A percentile compares a stretch with the other conserved stretches of the same genome.
phyloP scores from a whole-genome alignment of 2,888 invertebrate genomes.

The Ectemnius continuus region DNA sequence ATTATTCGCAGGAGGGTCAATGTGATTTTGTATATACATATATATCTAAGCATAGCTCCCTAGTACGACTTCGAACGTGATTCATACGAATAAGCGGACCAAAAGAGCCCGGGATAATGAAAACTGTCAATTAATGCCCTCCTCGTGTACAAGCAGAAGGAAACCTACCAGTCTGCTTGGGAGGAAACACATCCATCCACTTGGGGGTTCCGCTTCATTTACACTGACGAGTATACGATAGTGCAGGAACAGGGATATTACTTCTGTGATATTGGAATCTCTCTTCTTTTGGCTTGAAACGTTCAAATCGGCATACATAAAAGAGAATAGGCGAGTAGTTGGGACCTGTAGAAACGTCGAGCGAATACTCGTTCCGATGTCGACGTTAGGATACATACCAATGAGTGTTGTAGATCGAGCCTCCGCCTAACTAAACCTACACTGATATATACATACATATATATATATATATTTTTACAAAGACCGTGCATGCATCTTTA shows the following conservation, averaged over 20 bases:
- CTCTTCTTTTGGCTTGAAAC: conserved; percentile 23
- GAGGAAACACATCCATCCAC: conserved; percentile 34
- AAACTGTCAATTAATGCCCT: conserved; percentile 53
- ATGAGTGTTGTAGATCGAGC: conserved; percentile 17
- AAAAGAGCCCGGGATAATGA: conserved; percentile 37
- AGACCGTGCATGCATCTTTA: conserved; percentile 42
- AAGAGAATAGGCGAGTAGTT: too few species aligned
- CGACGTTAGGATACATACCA: conserved; percentile 26
- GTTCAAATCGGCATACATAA: too few species aligned
- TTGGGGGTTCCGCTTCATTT: conserved; percentile 36
- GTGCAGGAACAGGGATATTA: conserved; percentile 46
- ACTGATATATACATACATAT: conserved; percentile 46
- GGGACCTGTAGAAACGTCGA: background rate
- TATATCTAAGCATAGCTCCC: conserved; percentile 57
- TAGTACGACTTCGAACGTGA: conserved; percentile 41
- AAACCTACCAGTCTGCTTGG: conserved; percentile 22
- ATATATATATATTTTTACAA: conserved; percentile 55
- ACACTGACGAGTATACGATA: conserved; percentile 20
- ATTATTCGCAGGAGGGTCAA: conserved; percentile 30
- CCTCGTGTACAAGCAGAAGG: conserved; percentile 10
- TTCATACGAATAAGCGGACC: conserved; percentile 32
- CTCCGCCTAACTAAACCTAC: conserved; percentile 21
- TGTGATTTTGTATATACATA: conserved; percentile 62
- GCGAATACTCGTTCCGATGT: conserved; percentile 39
- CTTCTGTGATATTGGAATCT: conserved; percentile 71